Conservation (phyloP, 2,113 vertebrate genomes). For the Psilopogon haemacephalus region DNA sequence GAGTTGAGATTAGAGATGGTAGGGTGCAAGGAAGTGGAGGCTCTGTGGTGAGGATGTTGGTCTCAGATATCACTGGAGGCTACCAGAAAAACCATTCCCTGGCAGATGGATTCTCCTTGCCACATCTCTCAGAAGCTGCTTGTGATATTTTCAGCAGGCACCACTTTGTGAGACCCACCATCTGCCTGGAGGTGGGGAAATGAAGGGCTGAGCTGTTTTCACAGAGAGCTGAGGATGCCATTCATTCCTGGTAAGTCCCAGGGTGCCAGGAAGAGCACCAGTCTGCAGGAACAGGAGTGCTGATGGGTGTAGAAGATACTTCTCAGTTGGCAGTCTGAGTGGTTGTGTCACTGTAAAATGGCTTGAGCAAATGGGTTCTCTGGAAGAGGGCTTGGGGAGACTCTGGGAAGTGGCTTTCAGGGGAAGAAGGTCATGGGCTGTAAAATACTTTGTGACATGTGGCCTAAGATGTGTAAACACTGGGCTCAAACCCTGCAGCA, state of each 20-base stretch:
- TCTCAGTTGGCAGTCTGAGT: not conserved
- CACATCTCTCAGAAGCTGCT: not conserved
- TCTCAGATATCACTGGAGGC: not conserved
- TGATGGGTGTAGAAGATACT: not conserved
- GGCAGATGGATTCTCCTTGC: not conserved
- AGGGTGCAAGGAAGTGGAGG: not conserved
- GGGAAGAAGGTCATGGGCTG: not conserved
- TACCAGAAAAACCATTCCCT: not conserved
- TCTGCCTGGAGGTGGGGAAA: not conserved
- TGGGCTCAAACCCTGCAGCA: too few relatives aligned
- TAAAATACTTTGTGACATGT: not conserved
- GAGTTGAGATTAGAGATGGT: not conserved
- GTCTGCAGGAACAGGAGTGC: not conserved
- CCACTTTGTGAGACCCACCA: fast-evolving
- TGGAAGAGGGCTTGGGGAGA: not conserved
- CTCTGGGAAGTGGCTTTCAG: not conserved
- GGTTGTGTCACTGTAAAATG: not conserved
- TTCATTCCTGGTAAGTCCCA: not conserved
- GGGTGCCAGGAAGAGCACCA: not conserved
- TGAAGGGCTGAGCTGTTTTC: not conserved
- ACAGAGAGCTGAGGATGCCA: not conserved
- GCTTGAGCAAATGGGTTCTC: not conserved
- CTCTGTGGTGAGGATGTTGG: not conserved
- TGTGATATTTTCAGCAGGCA: not conserved
- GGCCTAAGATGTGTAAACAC: not conserved